These are phyloP conservation scores for Pimephales promelas DNA, from an alignment of 2,113 vertebrate genomes.

Conservation along the genomic window DNA sequence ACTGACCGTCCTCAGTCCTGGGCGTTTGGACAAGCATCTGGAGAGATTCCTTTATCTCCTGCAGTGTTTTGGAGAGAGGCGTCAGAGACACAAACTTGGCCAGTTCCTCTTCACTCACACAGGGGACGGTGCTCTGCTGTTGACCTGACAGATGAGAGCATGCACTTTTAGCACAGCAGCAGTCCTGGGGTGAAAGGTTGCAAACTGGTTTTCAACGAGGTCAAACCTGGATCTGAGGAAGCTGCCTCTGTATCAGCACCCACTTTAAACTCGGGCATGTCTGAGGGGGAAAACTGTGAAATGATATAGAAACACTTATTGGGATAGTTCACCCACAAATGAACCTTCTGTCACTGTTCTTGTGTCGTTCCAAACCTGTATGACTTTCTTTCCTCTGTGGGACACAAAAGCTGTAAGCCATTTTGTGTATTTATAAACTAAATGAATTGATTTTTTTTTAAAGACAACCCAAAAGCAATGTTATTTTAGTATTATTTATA, in stretches of 20 bases:
- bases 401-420: neutral
- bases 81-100: slow-evolving; percentile 74
- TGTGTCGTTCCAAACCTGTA: neutral
- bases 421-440: neutral
- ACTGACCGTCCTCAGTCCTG: slow-evolving; percentile 44
- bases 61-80: slow-evolving; percentile 79
- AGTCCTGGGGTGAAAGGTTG: neutral
- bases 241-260: slow-evolving; percentile 45
- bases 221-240: slow-evolving; percentile 60
- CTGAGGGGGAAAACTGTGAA: slow-evolving; percentile 67
- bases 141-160: slow-evolving; percentile 53
- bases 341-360: neutral
- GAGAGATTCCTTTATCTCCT: slow-evolving; percentile 78
- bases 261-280: slow-evolving; percentile 62
- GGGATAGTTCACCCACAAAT: neutral
- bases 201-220: slow-evolving; percentile 8
- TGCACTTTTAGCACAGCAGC: neutral
- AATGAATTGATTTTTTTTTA: neutral
- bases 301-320: neutral
- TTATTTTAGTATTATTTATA: neutral
- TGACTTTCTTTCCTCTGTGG: neutral
- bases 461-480: neutral
- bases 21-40: slow-evolving; percentile 57
- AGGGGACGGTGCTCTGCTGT: slow-evolving; percentile 57
- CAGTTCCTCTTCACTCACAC: slow-evolving; percentile 76